Evolutionary conservation across 2,113 vertebrate species (phyloP), one percentile per base, ranked within the genome.

Genomic region (Sarotherodon lohbergeri): DNA sequence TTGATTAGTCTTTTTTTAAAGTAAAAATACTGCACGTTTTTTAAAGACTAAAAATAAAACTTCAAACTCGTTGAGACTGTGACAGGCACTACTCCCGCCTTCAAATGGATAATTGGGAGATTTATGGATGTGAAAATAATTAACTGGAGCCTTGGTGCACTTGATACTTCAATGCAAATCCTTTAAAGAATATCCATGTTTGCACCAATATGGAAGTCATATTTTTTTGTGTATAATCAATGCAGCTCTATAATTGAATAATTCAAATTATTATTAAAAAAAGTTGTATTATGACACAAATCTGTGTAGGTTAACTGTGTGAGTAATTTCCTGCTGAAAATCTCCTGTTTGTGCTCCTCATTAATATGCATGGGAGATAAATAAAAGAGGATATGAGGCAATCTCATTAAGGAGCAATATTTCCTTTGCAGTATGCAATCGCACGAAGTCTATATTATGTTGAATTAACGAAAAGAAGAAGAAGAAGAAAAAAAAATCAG

Each of bases 311-410:
- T 88, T 52, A 85, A 63, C 86, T 10, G 29, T 9, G 14, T 9
- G 63, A 61, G 29, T 88, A 14, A 95, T 93, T 91, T 94, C 92
- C 92, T 90, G 82, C 66, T 19, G 56, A 46, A 73, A 85, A 82
- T 27, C 71, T 24, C 9, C 52, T 78, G 39, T 36, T 81, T 24
- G 13, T 78, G 36, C 55, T 83, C 41, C 6, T 0, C 39, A 32
- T 76, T 82, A 80, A n/a, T 22, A 39, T 9, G 27, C 50, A 43
- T 80, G 5, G 55, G 14, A 87, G 76, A 85, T 61, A 59, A 87
- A 88, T 73, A 80, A 68, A 19, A 54, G 27, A 88, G 92, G 92
- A 93, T 71, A 29, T 83, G 83, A 91, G 66, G 48, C 85, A 5
- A 89, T 90, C 87, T 85, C 71, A 81, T 87, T 66, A 80, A 39